A percentile compares a stretch with the other conserved stretches of the same genome.
phyloP scores from a whole-genome alignment of 2,888 invertebrate genomes.

The Saturnia japonica region DNA sequence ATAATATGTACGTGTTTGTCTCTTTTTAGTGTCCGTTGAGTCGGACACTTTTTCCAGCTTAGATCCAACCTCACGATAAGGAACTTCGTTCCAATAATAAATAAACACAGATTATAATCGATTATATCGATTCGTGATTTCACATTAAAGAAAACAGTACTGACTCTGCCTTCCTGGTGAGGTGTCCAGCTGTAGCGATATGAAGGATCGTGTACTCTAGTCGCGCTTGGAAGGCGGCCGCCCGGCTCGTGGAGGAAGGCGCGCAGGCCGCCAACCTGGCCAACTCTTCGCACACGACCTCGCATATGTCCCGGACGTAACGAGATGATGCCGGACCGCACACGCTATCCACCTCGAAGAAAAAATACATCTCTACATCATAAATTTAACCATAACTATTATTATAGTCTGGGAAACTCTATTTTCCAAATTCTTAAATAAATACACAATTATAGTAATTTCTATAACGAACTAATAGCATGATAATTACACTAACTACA shows the following conservation, averaged over 20 bases:
- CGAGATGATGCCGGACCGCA: constrained; percentile 86
- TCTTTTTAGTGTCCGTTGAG: too few species aligned
- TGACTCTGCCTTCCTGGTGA: constrained; percentile 70
- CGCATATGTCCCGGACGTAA: constrained; percentile 90
- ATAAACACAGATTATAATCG: too few species aligned
- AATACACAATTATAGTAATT: too few species aligned
- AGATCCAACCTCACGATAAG: too few species aligned
- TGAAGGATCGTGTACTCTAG: constrained; percentile 81
- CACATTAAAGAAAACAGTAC: constrained; percentile 26
- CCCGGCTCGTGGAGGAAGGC: constrained; percentile 79
- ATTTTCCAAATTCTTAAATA: too few species aligned
- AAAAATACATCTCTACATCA: neutral
- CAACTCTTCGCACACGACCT: constrained; percentile 96
- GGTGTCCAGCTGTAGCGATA: constrained; percentile 60
- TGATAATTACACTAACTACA: too few species aligned
- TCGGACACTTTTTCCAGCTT: too few species aligned
- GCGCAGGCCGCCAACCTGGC: constrained; percentile 87
- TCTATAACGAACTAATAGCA: too few species aligned
- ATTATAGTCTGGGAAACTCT: too few species aligned
- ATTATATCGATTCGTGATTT: neutral
- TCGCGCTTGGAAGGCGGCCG: constrained; percentile 89
- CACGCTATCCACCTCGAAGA: constrained; percentile 85
- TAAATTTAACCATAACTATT: too few species aligned
- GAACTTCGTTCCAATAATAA: too few species aligned
- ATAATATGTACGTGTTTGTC: too few species aligned